A percentile compares a stretch with the other conserved stretches of the same genome.
Conservation (phyloP, 2,797 vertebrate genomes). For the Micropoecilia bifurca region DNA sequence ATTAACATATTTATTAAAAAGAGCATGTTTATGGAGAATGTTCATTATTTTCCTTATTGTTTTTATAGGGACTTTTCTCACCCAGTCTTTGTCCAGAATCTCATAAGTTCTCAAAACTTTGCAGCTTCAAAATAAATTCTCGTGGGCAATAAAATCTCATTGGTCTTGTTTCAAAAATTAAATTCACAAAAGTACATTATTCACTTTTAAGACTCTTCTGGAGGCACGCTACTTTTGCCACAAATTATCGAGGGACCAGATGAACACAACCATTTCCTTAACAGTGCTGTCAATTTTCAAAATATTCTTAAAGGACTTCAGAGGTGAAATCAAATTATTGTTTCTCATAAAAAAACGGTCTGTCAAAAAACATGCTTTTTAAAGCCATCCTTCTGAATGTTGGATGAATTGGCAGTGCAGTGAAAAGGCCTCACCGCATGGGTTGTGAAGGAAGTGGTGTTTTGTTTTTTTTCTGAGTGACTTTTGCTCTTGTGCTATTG, state of each 20-base stretch:
- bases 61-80: background rate
- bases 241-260: background rate
- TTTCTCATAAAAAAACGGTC: background rate
- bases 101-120: background rate
- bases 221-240: background rate
- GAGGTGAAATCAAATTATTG: background rate
- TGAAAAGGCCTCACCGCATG: slow-evolving; percentile 13
- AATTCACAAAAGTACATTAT: background rate
- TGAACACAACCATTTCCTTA: background rate
- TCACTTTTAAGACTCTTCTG: background rate
- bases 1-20: background rate
- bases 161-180: background rate
- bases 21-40: background rate
- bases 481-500: slow-evolving; percentile 1
- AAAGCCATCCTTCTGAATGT: background rate
- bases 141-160: background rate
- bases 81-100: background rate
- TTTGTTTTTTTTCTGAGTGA: slow-evolving; percentile 1
- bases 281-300: background rate
- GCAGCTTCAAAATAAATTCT: background rate
- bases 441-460: slow-evolving; percentile 4
- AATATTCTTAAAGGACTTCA: background rate
- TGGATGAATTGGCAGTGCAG: background rate
- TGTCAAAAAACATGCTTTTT: too few relatives aligned
- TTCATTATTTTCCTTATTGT: background rate